Base-by-base conservation (phyloP, 2,888 invertebrate species). In the Aporophyla lueneburgensis region DNA sequence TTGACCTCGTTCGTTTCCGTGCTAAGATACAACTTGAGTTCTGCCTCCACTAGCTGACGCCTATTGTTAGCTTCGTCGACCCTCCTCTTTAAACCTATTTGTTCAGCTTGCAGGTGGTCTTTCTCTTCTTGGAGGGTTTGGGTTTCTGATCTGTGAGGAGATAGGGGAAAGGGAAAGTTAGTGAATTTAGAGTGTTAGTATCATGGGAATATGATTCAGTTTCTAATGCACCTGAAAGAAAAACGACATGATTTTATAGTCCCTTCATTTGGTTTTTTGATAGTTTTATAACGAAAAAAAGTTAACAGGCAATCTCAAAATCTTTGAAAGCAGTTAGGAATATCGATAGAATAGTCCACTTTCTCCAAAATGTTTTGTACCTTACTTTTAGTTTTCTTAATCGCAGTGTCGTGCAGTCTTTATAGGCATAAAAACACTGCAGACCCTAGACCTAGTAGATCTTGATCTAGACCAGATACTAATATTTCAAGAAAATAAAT, bases 1-100 rank as follows among this genome's bases (percentile, higher is more conserved):
- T 96, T 96, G n/a, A 96, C 97, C 89, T 98, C 98, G 3, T 92
- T 94, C 21, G 93, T 89, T 93, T 98, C 97, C 79, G 97, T 97
- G 93, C 97, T 96, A 90, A 98, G 93, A 82, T 98, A 98, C 68
- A 99, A 97, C 91, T 98, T 98, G 19, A 99, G 94, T 92, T 99
- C 98, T 0, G 98, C 98, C 91, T 99, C 98, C 0, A 98, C 98
- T 95, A 83, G 97, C 97, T 95, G 95, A 81, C 90, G 93, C 1
- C 92, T 87, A 16, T 93, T 94, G 66, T 98, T 98, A 0, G 98
- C 97, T 88, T 98, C 97, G 87, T 98, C 97, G 0, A 98, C 98
- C 12, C 97, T 96, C 85, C 97, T 97, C 88, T 98, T 98, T 10
- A 98, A 93, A 4, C 97, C 97, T 27, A 98, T 97, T 24, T 99